Percentiles rank a stretch among this genome's conserved stretches.
Evolutionary conservation across 35 echinoderm and acorn worm genomes (phyloP).

Genomic region (Amphiura filiformis): DNA sequence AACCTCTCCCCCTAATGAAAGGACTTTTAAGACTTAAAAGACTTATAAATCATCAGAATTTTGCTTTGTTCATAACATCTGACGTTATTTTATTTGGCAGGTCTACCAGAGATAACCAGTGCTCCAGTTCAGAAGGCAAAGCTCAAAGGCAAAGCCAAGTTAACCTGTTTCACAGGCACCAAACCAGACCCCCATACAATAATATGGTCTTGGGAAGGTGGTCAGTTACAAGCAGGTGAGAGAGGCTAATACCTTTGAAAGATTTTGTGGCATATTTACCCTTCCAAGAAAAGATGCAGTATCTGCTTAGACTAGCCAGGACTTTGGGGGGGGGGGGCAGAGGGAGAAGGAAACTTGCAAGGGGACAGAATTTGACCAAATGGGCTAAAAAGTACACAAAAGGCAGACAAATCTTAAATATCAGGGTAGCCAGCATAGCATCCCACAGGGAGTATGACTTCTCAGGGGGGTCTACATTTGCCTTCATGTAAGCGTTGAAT

Average conservation of each 20-base stretch:
- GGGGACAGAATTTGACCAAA: too few species aligned
- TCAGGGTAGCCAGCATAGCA: too few species aligned
- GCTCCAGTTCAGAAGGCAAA: slow-evolving; percentile 21
- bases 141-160: slow-evolving; percentile 21
- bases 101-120: slow-evolving; percentile 52
- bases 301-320: background rate
- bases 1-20: too few species aligned
- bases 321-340: background rate
- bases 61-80: too few species aligned
- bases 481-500: too few species aligned
- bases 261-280: background rate
- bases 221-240: slow-evolving; percentile 61
- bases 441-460: too few species aligned
- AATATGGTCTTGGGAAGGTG: slow-evolving; percentile 61
- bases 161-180: slow-evolving; percentile 57
- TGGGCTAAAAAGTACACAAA: too few species aligned
- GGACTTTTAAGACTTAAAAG: background rate
- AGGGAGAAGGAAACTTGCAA: too few species aligned
- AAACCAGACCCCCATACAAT: slow-evolving; percentile 72
- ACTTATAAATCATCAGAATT: too few species aligned
- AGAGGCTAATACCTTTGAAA: background rate
- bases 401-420: too few species aligned
- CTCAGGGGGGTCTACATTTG: too few species aligned
- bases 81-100: slow-evolving; percentile 24
- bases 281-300: background rate